A percentile compares a stretch with the other conserved stretches of the same genome.
These are phyloP conservation scores for Melikaiella ostensackeni DNA, from an alignment of 2,888 invertebrate genomes.

Conservation along the genomic window DNA sequence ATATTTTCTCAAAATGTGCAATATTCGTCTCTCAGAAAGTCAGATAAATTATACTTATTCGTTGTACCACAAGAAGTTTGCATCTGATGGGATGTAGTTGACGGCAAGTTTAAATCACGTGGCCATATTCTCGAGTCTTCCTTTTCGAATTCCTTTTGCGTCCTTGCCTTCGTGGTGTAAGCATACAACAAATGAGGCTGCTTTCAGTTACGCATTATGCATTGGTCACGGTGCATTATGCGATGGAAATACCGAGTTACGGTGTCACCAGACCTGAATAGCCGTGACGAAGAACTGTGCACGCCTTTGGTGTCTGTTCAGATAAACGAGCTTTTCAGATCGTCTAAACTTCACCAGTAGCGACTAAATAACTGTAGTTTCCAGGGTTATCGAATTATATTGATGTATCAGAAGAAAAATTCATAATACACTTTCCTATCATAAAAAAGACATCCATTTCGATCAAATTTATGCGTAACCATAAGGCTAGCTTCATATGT, in stretches of 20 bases:
- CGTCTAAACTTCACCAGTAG: not conserved
- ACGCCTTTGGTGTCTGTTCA: not conserved
- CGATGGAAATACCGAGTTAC: slow-evolving; percentile 59
- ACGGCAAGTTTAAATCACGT: slow-evolving; percentile 46
- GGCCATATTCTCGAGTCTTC: slow-evolving; percentile 33
- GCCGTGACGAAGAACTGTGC: slow-evolving; percentile 30
- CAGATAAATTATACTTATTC: slow-evolving; percentile 29
- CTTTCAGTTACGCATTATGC: slow-evolving; percentile 59
- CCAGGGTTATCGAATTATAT: no score
- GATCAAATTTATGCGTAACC: no score
- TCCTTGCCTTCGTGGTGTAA: slow-evolving; percentile 52
- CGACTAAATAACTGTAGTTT: no score
- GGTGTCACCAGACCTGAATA: slow-evolving; percentile 60
- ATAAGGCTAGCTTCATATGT: no score
- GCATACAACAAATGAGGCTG: slow-evolving; percentile 61
- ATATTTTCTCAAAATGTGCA: slow-evolving; percentile 8
- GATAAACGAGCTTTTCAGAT: not conserved
- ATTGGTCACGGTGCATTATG: slow-evolving; percentile 45
- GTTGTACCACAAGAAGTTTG: not conserved
- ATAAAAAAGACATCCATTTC: no score
- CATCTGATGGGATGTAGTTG: slow-evolving; percentile 45
- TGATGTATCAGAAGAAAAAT: no score
- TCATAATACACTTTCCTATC: no score
- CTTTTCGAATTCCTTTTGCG: slow-evolving; percentile 53
- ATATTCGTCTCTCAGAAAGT: slow-evolving; percentile 16